Percentiles rank a stretch among this genome's conserved stretches.
phyloP scores from a whole-genome alignment of 2,888 invertebrate species.

The Chymomyza procnemis region DNA sequence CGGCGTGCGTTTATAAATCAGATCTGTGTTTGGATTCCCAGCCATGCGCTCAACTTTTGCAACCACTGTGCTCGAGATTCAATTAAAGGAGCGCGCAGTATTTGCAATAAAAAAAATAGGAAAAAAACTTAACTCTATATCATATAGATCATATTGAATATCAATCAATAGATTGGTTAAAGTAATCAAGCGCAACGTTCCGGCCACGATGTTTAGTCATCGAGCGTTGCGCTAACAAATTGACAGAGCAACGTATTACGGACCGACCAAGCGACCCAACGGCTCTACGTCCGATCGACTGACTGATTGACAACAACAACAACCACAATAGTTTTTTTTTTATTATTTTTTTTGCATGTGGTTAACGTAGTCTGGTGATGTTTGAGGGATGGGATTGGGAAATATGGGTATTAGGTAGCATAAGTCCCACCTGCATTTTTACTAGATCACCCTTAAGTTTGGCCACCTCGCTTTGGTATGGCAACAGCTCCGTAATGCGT shows the following conservation, averaged over 20 bases:
- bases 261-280: background rate
- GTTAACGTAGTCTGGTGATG: background rate
- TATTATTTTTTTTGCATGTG: background rate
- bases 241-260: background rate
- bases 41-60: background rate
- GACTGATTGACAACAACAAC: background rate
- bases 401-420: background rate
- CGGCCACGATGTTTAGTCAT: constrained; percentile 1
- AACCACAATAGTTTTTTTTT: background rate
- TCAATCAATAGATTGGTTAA: constrained; percentile 52
- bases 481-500: constrained; percentile 82
- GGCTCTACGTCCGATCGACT: no score
- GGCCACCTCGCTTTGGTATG: constrained; percentile 84
- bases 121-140: constrained; percentile 7
- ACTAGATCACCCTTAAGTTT: constrained; percentile 84
- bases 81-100: constrained; percentile 37
- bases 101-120: background rate
- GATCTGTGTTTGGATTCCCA: no score
- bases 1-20: no score
- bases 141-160: constrained; percentile 59
- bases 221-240: background rate
- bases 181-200: constrained; percentile 63
- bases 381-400: no score
- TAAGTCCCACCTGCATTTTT: constrained; percentile 82
- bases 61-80: constrained; percentile 9